Conservation (phyloP, 2,797 vertebrate genomes). For the Manis pentadactyla region DNA sequence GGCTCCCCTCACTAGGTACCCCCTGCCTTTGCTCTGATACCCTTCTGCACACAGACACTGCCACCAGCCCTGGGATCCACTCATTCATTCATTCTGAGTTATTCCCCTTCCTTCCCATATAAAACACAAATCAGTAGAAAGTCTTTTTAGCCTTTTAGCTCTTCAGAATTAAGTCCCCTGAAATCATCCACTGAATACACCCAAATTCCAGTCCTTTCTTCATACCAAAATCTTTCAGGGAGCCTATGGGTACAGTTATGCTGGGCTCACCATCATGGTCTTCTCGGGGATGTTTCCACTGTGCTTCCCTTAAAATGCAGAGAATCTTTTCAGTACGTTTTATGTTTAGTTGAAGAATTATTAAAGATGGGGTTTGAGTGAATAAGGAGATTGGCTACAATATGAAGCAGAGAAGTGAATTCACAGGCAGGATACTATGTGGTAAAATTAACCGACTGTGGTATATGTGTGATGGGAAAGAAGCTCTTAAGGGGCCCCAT, state of each 20-base stretch:
- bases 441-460: neutral
- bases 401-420: neutral
- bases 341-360: neutral
- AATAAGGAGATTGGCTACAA: neutral
- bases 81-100: neutral
- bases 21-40: neutral
- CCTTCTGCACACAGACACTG: fast-evolving
- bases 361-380: neutral
- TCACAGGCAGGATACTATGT: neutral
- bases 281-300: neutral
- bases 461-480: neutral
- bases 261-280: fast-evolving
- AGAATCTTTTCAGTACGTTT: neutral
- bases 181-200: neutral
- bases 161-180: neutral
- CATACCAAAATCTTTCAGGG: neutral
- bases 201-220: neutral
- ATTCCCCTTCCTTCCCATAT: neutral
- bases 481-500: neutral
- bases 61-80: neutral
- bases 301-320: neutral
- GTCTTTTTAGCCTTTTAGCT: neutral
- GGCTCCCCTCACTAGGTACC: fast-evolving
- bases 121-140: neutral
- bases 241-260: no score